Percentiles rank a stretch among this genome's conserved stretches.
Conservation (phyloP, 2,888 invertebrate species). For the Lepidochitona cinerea region DNA sequence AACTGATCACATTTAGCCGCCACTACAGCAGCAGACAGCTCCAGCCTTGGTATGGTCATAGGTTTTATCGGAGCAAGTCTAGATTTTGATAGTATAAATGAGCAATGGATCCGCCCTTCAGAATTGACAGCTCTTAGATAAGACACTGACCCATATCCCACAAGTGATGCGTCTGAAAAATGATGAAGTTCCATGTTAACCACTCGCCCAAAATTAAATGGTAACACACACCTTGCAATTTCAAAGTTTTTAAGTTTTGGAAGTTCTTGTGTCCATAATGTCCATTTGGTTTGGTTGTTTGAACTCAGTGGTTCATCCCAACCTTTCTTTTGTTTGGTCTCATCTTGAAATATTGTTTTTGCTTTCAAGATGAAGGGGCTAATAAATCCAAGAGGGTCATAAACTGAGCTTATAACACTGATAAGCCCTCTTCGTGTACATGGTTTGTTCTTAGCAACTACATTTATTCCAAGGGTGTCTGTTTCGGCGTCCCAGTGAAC, state of each 20-base stretch:
- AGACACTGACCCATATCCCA: not conserved
- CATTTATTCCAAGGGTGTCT: too few relatives aligned
- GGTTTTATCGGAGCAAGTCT: not conserved
- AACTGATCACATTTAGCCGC: not conserved
- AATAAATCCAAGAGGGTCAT: not conserved
- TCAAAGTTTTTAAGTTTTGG: not conserved
- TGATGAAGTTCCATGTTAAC: not conserved
- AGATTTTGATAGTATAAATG: not conserved
- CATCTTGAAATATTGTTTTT: too few relatives aligned
- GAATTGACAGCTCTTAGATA: not conserved
- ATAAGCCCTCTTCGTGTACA: not conserved
- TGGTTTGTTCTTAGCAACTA: too few relatives aligned
- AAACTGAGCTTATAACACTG: not conserved
- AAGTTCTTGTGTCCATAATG: not conserved
- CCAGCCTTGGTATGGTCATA: not conserved
- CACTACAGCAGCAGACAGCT: not conserved
- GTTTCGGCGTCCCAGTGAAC: too few relatives aligned
- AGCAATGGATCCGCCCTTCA: not conserved
- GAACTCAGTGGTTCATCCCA: not conserved
- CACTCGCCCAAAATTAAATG: not conserved
- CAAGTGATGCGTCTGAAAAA: not conserved
- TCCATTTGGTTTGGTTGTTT: not conserved
- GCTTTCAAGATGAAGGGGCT: not conserved
- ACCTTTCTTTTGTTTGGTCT: not conserved
- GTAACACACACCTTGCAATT: not conserved